Base-by-base conservation (phyloP, 35 echinoderm and acorn worm genomes). In the Chiridota heheva region DNA sequence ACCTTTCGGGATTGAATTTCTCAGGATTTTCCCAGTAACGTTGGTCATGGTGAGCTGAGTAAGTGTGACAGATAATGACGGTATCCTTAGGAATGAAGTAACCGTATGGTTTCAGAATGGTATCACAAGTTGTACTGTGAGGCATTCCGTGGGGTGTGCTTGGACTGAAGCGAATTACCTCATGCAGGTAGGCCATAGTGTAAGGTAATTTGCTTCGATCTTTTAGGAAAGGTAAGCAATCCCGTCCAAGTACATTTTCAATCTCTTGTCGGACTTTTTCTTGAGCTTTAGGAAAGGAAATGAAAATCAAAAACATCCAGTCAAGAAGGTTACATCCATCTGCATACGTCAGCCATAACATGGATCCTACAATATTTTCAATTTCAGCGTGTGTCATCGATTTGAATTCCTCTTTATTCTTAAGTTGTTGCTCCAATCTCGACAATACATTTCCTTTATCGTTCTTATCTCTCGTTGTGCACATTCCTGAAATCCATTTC, bases 111-210 rank as follows among this genome's bases (percentile, higher is more conserved):
- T 70, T 89, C 0, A 97, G 60, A 4, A 42, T 73, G 28, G 89
- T 90, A 20, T 91, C 94, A 1, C 84, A 25, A 1, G 84, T 88
- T 12, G 94, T 97, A 34, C 76, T 79, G 65, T 97, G 94, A 2
- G 94, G 94, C 16, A 97, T 91, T 15, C 84, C 76, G 22, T 91
- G 91, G 20, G 94, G 94, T 2, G 85, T 85, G 4, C 91, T 82
- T 27, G 83, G 71, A 3, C 80, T 71, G 64, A 81, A 76, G 40
- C 94, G 88, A 25, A 97, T 59, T 8, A 77, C 81, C 76, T 97
- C 94, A 0, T 68, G 12, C n/a, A 95, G 41, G 48, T 83, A 98
- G 16, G 95, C 89, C 58, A 91, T 79, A 13, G 89, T 92, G 18
- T 84, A 87, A 0, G 85, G 88, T 4, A 98, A 69, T 12, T 78